phyloP scores from a whole-genome alignment of 2,113 vertebrate genomes.

The Hyaena hyaena region DNA sequence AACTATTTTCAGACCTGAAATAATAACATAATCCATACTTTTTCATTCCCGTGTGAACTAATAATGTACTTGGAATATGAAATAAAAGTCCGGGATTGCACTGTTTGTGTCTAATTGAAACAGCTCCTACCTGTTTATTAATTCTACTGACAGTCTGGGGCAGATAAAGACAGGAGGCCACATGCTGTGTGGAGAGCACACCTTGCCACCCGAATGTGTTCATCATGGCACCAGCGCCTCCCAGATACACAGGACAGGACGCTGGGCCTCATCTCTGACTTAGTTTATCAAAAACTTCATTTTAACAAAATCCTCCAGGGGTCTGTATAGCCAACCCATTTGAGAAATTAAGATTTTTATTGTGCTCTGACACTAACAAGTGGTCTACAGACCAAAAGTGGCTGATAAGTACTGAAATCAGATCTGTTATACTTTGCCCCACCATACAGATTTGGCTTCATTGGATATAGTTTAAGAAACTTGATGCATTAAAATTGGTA shows the following conservation, averaged over 20 bases:
- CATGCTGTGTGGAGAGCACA: rapidly evolving
- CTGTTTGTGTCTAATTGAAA: background rate
- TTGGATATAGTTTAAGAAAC: constrained; percentile 53
- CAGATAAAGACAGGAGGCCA: background rate
- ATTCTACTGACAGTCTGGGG: background rate
- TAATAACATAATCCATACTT: background rate
- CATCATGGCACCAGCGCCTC: background rate
- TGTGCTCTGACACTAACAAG: background rate
- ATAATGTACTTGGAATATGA: background rate
- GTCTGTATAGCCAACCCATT: background rate
- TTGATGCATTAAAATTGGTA: constrained; percentile 39
- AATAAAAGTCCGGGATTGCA: background rate
- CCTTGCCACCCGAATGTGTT: background rate
- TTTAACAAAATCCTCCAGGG: background rate
- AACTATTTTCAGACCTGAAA: constrained; percentile 42
- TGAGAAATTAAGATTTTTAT: background rate
- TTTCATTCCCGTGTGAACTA: background rate
- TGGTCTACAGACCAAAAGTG: background rate
- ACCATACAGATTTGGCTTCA: background rate
- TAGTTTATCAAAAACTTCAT: background rate
- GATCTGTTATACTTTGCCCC: background rate
- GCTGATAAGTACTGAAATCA: background rate
- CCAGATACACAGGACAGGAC: background rate
- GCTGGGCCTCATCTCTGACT: background rate
- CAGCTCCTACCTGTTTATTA: background rate